Evolutionary conservation across 2,113 vertebrate species (phyloP).

Genomic region (Dipodomys spectabilis): DNA sequence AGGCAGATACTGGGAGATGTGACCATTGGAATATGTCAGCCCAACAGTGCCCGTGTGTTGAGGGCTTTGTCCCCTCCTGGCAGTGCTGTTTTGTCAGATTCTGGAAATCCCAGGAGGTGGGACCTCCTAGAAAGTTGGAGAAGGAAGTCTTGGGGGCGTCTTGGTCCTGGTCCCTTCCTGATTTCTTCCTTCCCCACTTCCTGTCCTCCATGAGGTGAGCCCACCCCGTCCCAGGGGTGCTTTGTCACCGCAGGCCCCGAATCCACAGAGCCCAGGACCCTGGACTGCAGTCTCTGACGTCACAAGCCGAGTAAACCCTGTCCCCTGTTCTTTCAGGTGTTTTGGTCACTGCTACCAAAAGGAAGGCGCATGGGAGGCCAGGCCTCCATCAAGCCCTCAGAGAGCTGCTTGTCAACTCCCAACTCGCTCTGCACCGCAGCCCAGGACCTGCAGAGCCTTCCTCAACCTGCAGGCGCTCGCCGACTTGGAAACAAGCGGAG

Average conservation of each 20-base stretch:
- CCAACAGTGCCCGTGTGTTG: background rate
- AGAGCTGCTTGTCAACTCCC: rapidly evolving
- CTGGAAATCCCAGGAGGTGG: no score
- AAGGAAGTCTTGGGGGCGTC: no score
- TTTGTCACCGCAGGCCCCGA: background rate
- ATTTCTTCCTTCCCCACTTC: background rate
- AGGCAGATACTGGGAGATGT: background rate
- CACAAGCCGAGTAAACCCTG: no score
- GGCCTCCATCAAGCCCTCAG: rapidly evolving
- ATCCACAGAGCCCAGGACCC: background rate
- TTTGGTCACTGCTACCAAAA: background rate
- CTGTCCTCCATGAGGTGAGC: background rate
- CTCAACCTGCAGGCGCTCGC: background rate
- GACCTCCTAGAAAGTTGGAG: background rate
- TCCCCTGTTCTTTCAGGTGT: background rate
- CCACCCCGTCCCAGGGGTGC: background rate
- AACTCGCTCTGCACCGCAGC: background rate
- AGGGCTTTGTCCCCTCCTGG: no score
- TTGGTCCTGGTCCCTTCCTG: background rate
- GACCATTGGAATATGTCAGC: background rate
- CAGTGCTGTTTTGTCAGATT: background rate
- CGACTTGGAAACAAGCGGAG: background rate
- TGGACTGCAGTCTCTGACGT: background rate
- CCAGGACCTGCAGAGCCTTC: rapidly evolving
- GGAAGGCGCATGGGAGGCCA: background rate